Evolutionary conservation across 2,888 invertebrate genomes (phyloP), one percentile per base, ranked within the genome.

Genomic region (Diaprepes abbreviatus): DNA sequence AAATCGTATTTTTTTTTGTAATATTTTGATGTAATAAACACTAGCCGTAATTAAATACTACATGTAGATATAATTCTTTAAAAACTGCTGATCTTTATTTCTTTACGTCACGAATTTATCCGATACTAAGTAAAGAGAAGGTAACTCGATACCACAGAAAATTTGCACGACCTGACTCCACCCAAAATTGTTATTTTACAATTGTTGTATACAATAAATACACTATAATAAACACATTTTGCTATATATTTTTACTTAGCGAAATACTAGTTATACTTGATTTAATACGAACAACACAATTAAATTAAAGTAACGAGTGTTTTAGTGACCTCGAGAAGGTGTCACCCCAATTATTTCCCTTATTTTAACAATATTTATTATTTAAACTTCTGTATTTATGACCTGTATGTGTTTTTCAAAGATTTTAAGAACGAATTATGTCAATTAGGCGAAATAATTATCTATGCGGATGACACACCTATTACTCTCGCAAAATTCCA

Each of bases 141-240:
- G 64, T 64, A 64, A 64, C n/a, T 24, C 52, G 64, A 64, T 52
- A 54, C 31, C 52, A 54, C 38, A 24, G 31, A 43, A 64, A 54
- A 54, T 21, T 36, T 19, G 36, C 64, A 40, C 52, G 54, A 64
- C n/a, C 12, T 7, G 9, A 19, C 54, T 38, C 64, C 64, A 64
- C 54, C 64, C 64, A 52, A 64, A 62, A 36, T 36, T 5, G 50
- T 38, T 40, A 31, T 40, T 52, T 54, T 63, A 54, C 52, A 36
- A 38, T 52, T 36, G 50, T 52, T 52, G 24, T 12, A 52, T 19
- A 38, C 35, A 52, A 6, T 38, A 3, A 38, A 38, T 38, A 16
- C 16, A 2, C 2, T 2, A 3, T 19, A 2, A 43, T 43, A 14
- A 14, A 12, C 9, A 10, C 14, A 43, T 43, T 45, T 35, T 35